These are phyloP conservation scores for Papilio protenor DNA, from an alignment of 2,888 invertebrate species.

Conservation along the genomic window DNA sequence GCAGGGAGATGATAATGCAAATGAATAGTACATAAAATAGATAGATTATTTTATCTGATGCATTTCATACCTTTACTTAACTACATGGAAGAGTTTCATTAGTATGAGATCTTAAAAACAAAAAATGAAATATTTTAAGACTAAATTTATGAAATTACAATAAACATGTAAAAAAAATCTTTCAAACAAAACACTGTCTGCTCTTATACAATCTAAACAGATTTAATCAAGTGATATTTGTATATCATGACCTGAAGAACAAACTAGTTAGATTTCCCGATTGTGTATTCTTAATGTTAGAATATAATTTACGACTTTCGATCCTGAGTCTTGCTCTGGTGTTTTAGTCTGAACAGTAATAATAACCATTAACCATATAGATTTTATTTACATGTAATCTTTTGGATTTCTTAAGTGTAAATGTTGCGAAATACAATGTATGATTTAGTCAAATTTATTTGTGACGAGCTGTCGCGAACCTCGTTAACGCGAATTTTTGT, in stretches of 20 bases:
- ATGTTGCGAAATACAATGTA: background rate
- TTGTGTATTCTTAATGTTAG: too few relatives aligned
- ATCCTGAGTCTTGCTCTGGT: too few relatives aligned
- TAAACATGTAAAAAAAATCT: background rate
- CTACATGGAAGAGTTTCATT: background rate
- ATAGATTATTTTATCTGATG: background rate
- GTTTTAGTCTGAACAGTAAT: too few relatives aligned
- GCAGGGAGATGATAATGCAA: background rate
- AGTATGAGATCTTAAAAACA: background rate
- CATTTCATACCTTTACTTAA: background rate
- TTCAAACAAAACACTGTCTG: background rate
- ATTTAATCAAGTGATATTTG: conserved; percentile 16
- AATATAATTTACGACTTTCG: too few relatives aligned
- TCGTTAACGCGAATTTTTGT: too few relatives aligned
- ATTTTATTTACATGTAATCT: background rate
- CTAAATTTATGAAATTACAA: background rate
- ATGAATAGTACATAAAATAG: background rate
- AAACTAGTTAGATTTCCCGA: background rate
- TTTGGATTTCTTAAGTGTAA: background rate
- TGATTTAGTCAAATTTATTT: background rate
- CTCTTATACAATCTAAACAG: background rate
- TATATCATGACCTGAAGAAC: background rate
- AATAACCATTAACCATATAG: background rate
- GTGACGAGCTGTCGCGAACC: too few relatives aligned
- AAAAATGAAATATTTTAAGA: background rate